These are phyloP conservation scores for Diachrysia chrysitis DNA, from an alignment of 2,888 invertebrate species.

Conservation along the genomic window DNA sequence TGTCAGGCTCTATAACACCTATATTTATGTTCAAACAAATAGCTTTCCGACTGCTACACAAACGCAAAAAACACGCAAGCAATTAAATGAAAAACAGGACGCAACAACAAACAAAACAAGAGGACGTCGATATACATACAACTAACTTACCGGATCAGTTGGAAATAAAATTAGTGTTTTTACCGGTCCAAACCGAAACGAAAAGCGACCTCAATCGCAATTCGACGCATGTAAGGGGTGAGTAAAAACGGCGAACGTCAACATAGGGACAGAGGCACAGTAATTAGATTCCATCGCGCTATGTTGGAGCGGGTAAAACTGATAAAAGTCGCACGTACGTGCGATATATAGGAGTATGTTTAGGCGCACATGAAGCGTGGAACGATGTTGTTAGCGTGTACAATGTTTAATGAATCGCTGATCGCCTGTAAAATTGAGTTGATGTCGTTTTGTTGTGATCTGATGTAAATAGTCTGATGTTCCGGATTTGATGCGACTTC, in stretches of 20 bases:
- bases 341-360: slow-evolving; percentile 28
- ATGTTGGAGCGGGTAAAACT: slow-evolving; percentile 48
- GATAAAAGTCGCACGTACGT: slow-evolving; percentile 50
- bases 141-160: slow-evolving; percentile 19
- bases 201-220: slow-evolving; percentile 55
- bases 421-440: slow-evolving; percentile 8
- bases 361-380: slow-evolving; percentile 19
- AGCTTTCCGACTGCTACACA: neutral
- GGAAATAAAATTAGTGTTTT: slow-evolving; percentile 45
- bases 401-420: slow-evolving; percentile 10
- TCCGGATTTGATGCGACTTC: neutral
- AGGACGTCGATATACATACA: slow-evolving; percentile 21
- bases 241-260: slow-evolving; percentile 61
- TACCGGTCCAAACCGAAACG: slow-evolving; percentile 25
- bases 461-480: neutral
- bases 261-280: slow-evolving; percentile 52
- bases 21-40: neutral
- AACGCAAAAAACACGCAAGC: neutral
- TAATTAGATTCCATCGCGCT: slow-evolving; percentile 64
- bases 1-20: neutral
- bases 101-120: neutral
- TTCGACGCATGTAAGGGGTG: slow-evolving; percentile 54
- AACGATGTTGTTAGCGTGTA: slow-evolving; percentile 1
- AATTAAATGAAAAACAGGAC: neutral
- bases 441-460: slow-evolving; percentile 3